phyloP scores from a whole-genome alignment of 2,888 invertebrate species.

The Mimas tiliae region DNA sequence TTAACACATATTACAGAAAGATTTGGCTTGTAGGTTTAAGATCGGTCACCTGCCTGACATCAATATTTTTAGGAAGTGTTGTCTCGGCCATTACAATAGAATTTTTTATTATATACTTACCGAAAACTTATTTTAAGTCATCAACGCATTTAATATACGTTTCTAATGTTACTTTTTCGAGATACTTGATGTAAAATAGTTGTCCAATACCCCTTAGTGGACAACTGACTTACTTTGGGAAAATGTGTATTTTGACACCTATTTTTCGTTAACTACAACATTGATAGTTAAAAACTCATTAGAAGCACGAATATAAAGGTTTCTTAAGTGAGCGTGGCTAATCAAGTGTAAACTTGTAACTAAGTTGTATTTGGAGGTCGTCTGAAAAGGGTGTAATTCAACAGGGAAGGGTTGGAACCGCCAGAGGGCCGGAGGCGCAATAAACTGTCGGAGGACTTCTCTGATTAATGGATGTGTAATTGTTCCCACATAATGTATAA shows the following conservation, averaged over 20 bases:
- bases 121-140: too few species aligned
- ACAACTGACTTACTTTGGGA: too few species aligned
- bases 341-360: constrained; percentile 74
- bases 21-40: too few species aligned
- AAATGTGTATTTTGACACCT: not conserved
- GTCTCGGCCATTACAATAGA: too few species aligned
- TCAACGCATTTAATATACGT: too few species aligned
- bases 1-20: too few species aligned
- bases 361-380: constrained; percentile 54
- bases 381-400: constrained; percentile 65
- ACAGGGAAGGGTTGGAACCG: constrained; percentile 65
- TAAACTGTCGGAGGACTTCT: constrained; percentile 68
- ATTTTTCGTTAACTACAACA: not conserved
- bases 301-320: constrained; percentile 23
- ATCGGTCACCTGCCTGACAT: too few species aligned
- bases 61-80: too few species aligned
- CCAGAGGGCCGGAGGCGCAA: constrained; percentile 66
- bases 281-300: not conserved
- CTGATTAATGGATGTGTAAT: constrained; percentile 79
- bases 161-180: too few species aligned
- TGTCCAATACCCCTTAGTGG: too few species aligned
- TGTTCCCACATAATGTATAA: constrained; percentile 79
- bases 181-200: too few species aligned
- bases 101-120: too few species aligned
- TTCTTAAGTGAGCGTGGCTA: constrained; percentile 64